These are phyloP conservation scores for Blastobasis lacticolella DNA, from an alignment of 2,888 invertebrate genomes.

Conservation along the genomic window DNA sequence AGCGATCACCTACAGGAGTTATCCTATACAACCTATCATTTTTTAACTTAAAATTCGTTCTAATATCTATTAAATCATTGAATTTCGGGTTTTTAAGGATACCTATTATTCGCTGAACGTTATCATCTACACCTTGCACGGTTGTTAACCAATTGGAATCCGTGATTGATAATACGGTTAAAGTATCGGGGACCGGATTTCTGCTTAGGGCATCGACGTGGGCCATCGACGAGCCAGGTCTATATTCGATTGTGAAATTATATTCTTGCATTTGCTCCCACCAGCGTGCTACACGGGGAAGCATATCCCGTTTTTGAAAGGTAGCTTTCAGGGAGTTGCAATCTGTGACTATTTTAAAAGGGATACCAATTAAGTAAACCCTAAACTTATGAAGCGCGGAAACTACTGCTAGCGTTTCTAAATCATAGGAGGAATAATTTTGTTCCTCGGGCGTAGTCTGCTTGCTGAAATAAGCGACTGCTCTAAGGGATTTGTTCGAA, in stretches of 20 bases:
- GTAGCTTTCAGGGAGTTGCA: conserved; percentile 13
- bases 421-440: conserved; percentile 7
- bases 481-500: background rate
- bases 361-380: conserved; percentile 9
- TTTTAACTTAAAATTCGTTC: conserved; percentile 6
- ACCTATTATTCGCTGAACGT: conserved; percentile 10
- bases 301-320: conserved; percentile 12
- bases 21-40: conserved; percentile 7
- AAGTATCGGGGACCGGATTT: conserved; percentile 3
- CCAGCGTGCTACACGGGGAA: conserved; percentile 17
- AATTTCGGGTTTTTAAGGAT: conserved; percentile 9
- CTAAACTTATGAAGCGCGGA: conserved; percentile 8
- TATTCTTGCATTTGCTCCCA: conserved; percentile 15
- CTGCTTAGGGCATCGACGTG: conserved; percentile 16
- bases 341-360: conserved; percentile 13
- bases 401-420: conserved; percentile 14
- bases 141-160: conserved; percentile 10
- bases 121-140: conserved; percentile 10
- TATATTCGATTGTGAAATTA: conserved; percentile 8
- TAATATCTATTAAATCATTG: conserved; percentile 4
- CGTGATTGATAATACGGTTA: background rate
- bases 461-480: conserved; percentile 11
- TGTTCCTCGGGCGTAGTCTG: conserved; percentile 9
- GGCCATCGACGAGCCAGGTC: conserved; percentile 11
- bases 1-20: conserved; percentile 6